Conservation (phyloP, 2,797 vertebrate genomes). For the Tadarida brasiliensis region DNA sequence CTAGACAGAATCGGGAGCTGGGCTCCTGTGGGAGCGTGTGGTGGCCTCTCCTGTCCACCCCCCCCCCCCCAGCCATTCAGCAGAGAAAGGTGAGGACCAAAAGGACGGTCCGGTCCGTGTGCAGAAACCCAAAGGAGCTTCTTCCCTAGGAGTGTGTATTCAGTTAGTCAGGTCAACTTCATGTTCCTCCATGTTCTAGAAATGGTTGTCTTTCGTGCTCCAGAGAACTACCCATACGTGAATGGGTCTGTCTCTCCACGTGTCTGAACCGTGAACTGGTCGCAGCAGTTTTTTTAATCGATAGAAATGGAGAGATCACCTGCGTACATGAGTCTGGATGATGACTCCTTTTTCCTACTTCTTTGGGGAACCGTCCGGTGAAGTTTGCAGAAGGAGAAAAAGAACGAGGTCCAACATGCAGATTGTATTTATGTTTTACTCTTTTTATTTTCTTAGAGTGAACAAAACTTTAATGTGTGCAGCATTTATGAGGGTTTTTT, state of each 20-base stretch:
- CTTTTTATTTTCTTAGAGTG: slow-evolving; percentile 62
- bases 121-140: neutral
- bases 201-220: slow-evolving; percentile 55
- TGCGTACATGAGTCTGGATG: neutral
- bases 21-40: slow-evolving; percentile 87
- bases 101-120: neutral
- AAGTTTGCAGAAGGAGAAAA: slow-evolving; percentile 56
- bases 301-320: neutral
- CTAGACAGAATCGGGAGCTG: slow-evolving; percentile 87
- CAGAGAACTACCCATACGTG: neutral
- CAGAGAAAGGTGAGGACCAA: neutral
- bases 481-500: slow-evolving; percentile 50
- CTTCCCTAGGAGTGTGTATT: neutral
- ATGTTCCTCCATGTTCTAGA: slow-evolving; percentile 29
- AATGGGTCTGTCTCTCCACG: slow-evolving; percentile 25
- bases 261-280: neutral
- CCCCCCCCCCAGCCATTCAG: slow-evolving; percentile 48
- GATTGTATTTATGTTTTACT: slow-evolving; percentile 38
- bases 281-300: slow-evolving; percentile 7
- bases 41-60: slow-evolving; percentile 59
- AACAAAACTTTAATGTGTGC: slow-evolving; percentile 66
- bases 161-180: slow-evolving; percentile 49
- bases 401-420: slow-evolving; percentile 13
- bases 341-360: neutral
- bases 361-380: neutral